phyloP scores from a whole-genome alignment of 2,888 invertebrate species.

The Saturnia pavonia region DNA sequence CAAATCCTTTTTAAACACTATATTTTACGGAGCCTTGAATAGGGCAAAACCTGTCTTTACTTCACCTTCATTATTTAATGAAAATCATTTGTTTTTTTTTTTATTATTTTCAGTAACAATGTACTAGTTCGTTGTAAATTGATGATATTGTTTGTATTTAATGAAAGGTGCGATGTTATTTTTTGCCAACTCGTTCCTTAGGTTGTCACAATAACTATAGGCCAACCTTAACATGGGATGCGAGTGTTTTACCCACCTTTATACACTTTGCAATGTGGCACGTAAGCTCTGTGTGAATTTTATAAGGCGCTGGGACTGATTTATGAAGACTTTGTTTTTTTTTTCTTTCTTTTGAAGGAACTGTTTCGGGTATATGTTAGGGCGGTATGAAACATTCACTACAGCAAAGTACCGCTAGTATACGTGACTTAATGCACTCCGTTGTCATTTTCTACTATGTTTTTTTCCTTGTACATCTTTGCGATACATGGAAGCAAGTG shows the following conservation, averaged over 20 bases:
- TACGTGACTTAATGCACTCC: conserved; percentile 9
- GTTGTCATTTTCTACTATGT: background rate
- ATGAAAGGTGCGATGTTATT: no score
- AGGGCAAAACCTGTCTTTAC: no score
- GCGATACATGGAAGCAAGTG: background rate
- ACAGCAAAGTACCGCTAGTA: background rate
- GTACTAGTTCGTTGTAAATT: no score
- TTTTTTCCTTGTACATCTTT: background rate
- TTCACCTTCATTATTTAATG: no score
- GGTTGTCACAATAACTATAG: no score
- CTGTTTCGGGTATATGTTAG: conserved; percentile 8
- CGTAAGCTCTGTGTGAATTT: conserved; percentile 23
- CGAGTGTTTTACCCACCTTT: background rate
- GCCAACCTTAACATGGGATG: background rate
- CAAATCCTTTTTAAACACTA: no score
- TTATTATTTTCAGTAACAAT: no score
- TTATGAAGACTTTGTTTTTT: conserved; percentile 20
- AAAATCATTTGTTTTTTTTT: no score
- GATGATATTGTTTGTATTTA: no score
- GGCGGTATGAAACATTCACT: conserved; percentile 12
- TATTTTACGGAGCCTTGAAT: no score
- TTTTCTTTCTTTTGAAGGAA: conserved; percentile 17
- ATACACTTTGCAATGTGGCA: conserved; percentile 23
- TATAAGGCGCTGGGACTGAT: conserved; percentile 19
- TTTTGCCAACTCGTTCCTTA: no score